These are phyloP conservation scores for Empis stercorea DNA, from an alignment of 2,888 invertebrate genomes.

Conservation along the genomic window DNA sequence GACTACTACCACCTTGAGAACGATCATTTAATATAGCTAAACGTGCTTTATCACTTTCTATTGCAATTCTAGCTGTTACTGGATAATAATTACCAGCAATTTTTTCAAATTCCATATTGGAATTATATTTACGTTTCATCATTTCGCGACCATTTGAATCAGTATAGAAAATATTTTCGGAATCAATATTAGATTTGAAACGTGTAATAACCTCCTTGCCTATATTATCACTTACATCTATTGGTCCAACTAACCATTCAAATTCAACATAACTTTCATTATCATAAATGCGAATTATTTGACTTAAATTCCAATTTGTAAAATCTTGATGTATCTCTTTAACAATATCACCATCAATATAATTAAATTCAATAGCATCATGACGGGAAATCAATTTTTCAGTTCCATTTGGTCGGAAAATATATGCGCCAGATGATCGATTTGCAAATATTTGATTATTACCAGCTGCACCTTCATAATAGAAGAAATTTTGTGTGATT, in stretches of 20 bases:
- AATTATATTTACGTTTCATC: constrained; percentile 52
- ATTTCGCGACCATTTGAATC: constrained; percentile 89
- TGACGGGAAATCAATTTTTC: constrained; percentile 22
- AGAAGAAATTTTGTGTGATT: constrained; percentile 50
- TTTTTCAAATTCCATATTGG: constrained; percentile 56
- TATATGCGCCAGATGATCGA: constrained; percentile 86
- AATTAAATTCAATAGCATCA: constrained; percentile 17
- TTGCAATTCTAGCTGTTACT: constrained; percentile 64
- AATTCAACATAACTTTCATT: constrained; percentile 48
- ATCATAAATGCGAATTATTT: constrained; percentile 55
- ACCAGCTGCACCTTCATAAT: constrained; percentile 57
- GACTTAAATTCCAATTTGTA: constrained; percentile 53
- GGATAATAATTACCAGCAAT: constrained; percentile 53
- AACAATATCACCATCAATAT: constrained; percentile 46
- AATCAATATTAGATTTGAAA: constrained; percentile 52
- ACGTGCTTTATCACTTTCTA: constrained; percentile 42
- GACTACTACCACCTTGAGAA: constrained; percentile 67
- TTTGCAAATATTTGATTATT: constrained; percentile 45
- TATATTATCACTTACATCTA: constrained; percentile 46
- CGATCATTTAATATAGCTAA: constrained; percentile 52
- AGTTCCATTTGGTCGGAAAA: constrained; percentile 56
- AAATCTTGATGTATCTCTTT: constrained; percentile 49
- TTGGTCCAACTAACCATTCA: constrained; percentile 68
- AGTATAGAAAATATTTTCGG: constrained; percentile 65
- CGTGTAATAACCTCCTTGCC: constrained; percentile 76